Base-by-base conservation (phyloP, 2,113 vertebrate species). In the Oncorhynchus mykiss region DNA sequence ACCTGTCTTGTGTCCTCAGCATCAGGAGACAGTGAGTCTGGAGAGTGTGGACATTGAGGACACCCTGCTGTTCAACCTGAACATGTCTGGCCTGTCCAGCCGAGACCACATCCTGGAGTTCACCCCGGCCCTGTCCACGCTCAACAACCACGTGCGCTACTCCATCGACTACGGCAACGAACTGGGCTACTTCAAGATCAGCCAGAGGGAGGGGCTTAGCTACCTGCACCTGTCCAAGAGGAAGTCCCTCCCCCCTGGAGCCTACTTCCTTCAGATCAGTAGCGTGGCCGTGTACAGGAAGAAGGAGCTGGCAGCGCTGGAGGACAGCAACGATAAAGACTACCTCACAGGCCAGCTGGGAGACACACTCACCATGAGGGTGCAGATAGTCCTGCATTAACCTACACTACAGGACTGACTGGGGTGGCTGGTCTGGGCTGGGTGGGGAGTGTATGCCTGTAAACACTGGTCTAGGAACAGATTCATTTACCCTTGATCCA, bases 321-420 rank as follows among this genome's bases (percentile, higher is more conserved):
- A 99, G 93, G 96, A 96, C 59, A 92, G 90, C 84, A 93, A 97
- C 71, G 97, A 98, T 94, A 97, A 96, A 97, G 97, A 99, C 97
- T 99, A 99, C 96, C 97, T 99, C 97, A 97, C 95, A 91, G 97
- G 96, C 91, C 96, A 98, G 95, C 96, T 98, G 93, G 98, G 98
- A 89, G 96, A 98, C 84, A 91, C 95, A 84, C 95, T 99, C 92
- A 97, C 94, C 95, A 96, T 99, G 95, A 97, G 95, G 94, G 96
- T 99, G 92, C 96, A 96, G 91, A 95, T 99, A 90, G 89, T 95
- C 89, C 95, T 99, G 92, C 98, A 99, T 96, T 99, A 99, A 96
- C 88, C 82, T 54, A 11, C 39, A 74, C 78, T 82, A 83, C 93
- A 93, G 91, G 93, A 92, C 95, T 92, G 90, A 87, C 79, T 80